Percentiles rank a stretch among this genome's conserved stretches.
These are phyloP conservation scores for Thalassophryne amazonica DNA, from an alignment of 2,797 vertebrate species.

Conservation along the genomic window DNA sequence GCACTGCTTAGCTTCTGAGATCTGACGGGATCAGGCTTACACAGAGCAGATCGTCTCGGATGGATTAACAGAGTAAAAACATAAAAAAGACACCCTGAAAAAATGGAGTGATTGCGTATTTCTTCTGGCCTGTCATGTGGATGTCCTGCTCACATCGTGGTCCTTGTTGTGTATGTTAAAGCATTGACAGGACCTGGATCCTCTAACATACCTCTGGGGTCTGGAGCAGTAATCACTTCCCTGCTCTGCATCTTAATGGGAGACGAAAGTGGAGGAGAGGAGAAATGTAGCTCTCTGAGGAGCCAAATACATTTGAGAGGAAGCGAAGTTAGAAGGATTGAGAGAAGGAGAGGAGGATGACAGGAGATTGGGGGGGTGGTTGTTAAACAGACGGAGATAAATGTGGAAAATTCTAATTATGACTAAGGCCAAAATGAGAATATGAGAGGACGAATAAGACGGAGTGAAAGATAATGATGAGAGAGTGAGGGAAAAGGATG, in stretches of 20 bases:
- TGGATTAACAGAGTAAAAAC: slow-evolving; percentile 6
- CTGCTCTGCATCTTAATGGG: slow-evolving; percentile 48
- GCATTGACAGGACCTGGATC: slow-evolving; percentile 30
- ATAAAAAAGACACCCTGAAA: background rate
- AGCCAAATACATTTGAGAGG: slow-evolving; percentile 2
- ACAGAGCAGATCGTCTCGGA: background rate
- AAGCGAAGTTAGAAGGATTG: background rate
- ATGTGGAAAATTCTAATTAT: background rate
- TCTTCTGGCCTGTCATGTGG: slow-evolving; percentile 19
- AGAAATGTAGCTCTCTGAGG: slow-evolving; percentile 9
- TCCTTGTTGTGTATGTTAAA: slow-evolving; percentile 43
- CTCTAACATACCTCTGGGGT: slow-evolving; percentile 36
- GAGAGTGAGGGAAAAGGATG: background rate
- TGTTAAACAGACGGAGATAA: background rate
- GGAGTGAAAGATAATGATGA: slow-evolving; percentile 9
- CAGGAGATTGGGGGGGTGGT: background rate
- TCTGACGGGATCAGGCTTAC: too few species aligned
- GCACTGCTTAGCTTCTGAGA: too few species aligned
- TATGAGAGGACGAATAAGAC: background rate
- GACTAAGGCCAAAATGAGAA: slow-evolving; percentile 6
- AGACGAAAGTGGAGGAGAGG: slow-evolving; percentile 1
- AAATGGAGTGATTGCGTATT: slow-evolving; percentile 8
- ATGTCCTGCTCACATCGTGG: slow-evolving; percentile 33
- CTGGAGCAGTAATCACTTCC: slow-evolving; percentile 27
- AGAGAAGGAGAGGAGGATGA: background rate